Evolutionary conservation across 2,797 vertebrate species (phyloP).

Genomic region (Limosa lapponica): DNA sequence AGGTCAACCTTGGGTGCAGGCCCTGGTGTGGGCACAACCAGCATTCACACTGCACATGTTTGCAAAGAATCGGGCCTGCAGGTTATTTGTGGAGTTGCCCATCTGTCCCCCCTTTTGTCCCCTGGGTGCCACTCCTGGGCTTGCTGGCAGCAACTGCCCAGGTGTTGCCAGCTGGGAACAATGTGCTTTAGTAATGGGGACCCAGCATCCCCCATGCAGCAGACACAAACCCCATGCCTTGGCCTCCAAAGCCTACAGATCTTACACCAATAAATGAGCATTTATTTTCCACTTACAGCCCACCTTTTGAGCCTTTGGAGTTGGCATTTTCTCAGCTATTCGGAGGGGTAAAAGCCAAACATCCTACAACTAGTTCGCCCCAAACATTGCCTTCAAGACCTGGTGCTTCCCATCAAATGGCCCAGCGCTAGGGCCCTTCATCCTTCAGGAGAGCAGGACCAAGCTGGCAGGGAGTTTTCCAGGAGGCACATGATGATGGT

Average conservation of each 20-base stretch:
- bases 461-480: neutral
- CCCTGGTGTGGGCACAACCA: neutral
- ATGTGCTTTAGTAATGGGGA: neutral
- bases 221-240: neutral
- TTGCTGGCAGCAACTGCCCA: neutral
- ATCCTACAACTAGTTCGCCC: neutral
- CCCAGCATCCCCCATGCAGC: neutral
- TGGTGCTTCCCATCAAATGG: neutral
- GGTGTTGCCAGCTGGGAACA: neutral
- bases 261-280: neutral
- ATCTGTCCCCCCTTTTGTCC: neutral
- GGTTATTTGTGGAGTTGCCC: neutral
- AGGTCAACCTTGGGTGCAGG: neutral
- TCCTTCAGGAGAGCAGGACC: neutral
- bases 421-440: neutral
- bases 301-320: neutral
- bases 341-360: fast-evolving
- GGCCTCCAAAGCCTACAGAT: too few relatives aligned
- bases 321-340: neutral
- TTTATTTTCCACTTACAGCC: neutral
- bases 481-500: neutral
- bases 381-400: neutral
- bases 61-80: neutral
- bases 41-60: neutral
- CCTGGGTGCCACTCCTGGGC: neutral